These are phyloP conservation scores for Alcis repandata DNA, from an alignment of 2,888 invertebrate species.

Conservation along the genomic window DNA sequence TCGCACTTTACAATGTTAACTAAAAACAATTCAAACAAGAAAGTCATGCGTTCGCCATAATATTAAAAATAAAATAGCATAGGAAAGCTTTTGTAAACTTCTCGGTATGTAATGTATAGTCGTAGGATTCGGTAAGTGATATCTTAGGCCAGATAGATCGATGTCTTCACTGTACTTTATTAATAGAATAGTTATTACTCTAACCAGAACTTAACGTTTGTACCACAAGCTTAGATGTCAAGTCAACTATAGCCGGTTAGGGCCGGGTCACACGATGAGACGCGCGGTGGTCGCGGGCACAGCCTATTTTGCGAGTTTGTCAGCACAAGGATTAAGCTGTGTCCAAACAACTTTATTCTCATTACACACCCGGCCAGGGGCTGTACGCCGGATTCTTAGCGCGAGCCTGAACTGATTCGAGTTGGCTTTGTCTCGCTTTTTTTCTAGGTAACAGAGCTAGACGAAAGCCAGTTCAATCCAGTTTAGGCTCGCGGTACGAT, in stretches of 20 bases:
- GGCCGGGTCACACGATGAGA: not conserved
- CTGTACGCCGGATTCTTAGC: too few relatives aligned
- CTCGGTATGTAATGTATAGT: slow-evolving; percentile 66
- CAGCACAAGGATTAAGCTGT: too few relatives aligned
- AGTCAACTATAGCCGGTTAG: slow-evolving; percentile 6
- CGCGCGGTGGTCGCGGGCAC: not conserved
- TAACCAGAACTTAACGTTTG: slow-evolving; percentile 39
- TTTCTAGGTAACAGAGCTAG: too few relatives aligned
- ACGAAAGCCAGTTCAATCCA: too few relatives aligned
- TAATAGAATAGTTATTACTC: slow-evolving; percentile 68
- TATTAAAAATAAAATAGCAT: slow-evolving; percentile 40
- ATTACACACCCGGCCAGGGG: not conserved
- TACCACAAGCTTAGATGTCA: slow-evolving; percentile 56
- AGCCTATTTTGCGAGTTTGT: not conserved
- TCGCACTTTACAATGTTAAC: not conserved
- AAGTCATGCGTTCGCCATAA: slow-evolving; percentile 24
- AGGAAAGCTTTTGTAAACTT: slow-evolving; percentile 69
- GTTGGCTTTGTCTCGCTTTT: too few relatives aligned
- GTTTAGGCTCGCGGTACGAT: too few relatives aligned
- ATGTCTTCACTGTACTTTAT: slow-evolving; percentile 83
- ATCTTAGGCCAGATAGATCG: slow-evolving; percentile 75
- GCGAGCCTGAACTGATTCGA: too few relatives aligned
- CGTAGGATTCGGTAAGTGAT: slow-evolving; percentile 72
- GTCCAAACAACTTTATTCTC: too few relatives aligned
- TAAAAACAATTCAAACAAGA: slow-evolving; percentile 30